Evolutionary conservation across 2,797 vertebrate genomes (phyloP).

Genomic region (Hypotaenidia okinawae): DNA sequence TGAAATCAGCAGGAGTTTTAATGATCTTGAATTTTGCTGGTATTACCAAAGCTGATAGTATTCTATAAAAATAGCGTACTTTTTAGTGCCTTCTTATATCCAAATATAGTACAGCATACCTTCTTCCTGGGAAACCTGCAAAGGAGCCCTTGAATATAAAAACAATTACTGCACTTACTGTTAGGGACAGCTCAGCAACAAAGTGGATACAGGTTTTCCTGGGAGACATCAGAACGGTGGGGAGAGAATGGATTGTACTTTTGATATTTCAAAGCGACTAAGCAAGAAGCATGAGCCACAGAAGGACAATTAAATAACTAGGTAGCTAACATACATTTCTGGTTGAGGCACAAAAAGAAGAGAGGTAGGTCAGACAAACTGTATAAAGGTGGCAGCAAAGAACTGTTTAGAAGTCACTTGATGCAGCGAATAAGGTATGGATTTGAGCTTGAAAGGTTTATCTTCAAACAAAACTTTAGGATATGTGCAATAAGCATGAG

Average conservation of each 20-base stretch:
- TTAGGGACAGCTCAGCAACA: background rate
- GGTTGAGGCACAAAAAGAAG: background rate
- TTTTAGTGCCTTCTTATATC: background rate
- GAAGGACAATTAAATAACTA: slow-evolving; percentile 16
- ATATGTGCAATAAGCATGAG: slow-evolving; percentile 34
- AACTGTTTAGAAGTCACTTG: slow-evolving; percentile 34
- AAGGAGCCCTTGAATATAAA: background rate
- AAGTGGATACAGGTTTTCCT: background rate
- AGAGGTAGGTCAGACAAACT: background rate
- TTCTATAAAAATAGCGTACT: background rate
- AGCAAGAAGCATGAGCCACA: background rate
- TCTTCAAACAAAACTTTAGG: slow-evolving; percentile 39
- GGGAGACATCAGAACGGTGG: background rate
- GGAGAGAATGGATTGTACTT: background rate
- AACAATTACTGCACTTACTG: background rate
- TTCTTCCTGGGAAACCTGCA: background rate
- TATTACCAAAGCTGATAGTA: background rate
- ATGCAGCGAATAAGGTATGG: slow-evolving; percentile 10
- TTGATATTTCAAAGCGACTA: background rate
- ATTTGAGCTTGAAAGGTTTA: slow-evolving; percentile 47
- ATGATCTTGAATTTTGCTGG: background rate
- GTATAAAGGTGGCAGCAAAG: background rate
- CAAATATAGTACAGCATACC: background rate
- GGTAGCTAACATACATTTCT: background rate
- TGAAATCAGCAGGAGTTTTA: background rate